Percentiles rank a stretch among this genome's conserved stretches.
These are phyloP conservation scores for Syrista parreyssii DNA, from an alignment of 2,888 invertebrate species.

Conservation along the genomic window DNA sequence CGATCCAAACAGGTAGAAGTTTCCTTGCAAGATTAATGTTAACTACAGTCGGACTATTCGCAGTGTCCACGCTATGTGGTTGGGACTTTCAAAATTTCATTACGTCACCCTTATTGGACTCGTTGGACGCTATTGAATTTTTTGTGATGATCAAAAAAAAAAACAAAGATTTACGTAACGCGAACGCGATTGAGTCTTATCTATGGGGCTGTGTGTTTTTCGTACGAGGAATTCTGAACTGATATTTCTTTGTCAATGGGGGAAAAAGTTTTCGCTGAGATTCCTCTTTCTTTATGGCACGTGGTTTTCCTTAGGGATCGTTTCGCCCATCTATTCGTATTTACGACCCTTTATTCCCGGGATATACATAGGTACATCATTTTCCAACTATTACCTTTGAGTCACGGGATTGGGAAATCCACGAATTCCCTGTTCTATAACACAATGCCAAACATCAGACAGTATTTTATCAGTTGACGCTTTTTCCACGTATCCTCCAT, in stretches of 20 bases:
- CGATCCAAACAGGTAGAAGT: background rate
- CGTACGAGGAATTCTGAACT: background rate
- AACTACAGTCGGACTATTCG: background rate
- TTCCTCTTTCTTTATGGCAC: background rate
- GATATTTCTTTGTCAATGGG: background rate
- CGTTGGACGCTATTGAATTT: background rate
- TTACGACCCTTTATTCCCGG: background rate
- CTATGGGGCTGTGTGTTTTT: background rate
- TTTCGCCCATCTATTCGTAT: background rate
- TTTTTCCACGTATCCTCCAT: background rate
- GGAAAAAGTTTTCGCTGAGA: background rate
- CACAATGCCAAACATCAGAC: background rate
- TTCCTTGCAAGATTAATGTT: background rate
- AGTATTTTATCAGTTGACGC: background rate
- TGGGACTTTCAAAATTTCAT: background rate
- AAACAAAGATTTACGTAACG: background rate
- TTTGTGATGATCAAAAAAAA: background rate
- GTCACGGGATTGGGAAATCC: background rate
- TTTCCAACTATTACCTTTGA: background rate
- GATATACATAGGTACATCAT: background rate
- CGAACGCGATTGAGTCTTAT: background rate
- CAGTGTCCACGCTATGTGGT: background rate
- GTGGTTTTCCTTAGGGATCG: background rate
- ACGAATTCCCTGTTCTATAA: background rate
- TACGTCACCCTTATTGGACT: background rate